phyloP scores from a whole-genome alignment of 2,797 vertebrate genomes.

The Pampus argenteus region DNA sequence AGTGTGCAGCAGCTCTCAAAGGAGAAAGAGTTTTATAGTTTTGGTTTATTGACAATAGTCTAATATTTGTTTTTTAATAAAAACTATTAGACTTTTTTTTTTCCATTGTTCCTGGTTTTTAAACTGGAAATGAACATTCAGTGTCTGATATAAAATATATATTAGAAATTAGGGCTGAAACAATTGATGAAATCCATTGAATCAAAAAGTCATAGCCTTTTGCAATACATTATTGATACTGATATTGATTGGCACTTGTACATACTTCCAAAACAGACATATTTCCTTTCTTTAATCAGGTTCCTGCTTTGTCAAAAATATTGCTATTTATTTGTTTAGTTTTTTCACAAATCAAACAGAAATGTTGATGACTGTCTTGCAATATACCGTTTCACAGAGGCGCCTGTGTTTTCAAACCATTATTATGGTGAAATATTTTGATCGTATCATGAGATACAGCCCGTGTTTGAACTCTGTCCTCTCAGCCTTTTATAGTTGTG shows the following conservation, averaged over 20 bases:
- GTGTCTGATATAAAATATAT: not conserved
- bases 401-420: not conserved
- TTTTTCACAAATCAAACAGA: not conserved
- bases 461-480: constrained; percentile 1
- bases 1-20: not conserved
- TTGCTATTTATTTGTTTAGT: not conserved
- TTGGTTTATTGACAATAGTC: too few species aligned
- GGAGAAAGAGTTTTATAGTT: too few species aligned
- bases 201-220: not conserved
- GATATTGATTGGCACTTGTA: too few species aligned
- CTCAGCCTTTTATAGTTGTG: not conserved
- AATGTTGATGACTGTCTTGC: not conserved
- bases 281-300: not conserved
- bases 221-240: not conserved
- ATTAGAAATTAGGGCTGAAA: not conserved
- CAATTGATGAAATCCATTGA: too few species aligned
- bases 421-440: constrained; percentile 3
- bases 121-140: not conserved
- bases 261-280: not conserved
- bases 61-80: too few species aligned
- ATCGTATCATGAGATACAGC: not conserved
- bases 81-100: not conserved
- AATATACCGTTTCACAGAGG: not conserved
- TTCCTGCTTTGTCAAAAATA: not conserved
- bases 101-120: not conserved